Conservation (phyloP, 1,140 invertebrate genomes). For the Muscidifurax raptorellus region DNA sequence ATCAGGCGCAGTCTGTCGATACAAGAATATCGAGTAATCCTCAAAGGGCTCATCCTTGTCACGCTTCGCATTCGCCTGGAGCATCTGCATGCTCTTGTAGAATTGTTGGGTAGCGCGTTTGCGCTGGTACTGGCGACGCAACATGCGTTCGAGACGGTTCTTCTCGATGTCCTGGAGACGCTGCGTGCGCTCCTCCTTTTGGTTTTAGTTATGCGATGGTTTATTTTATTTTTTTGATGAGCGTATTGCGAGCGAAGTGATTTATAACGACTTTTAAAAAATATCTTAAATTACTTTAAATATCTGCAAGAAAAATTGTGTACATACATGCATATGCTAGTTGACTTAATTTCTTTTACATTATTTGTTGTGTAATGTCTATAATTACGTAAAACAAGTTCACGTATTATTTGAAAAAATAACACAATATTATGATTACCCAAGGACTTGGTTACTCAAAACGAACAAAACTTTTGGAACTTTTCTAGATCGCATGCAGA, state of each 20-base stretch:
- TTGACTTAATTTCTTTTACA: background rate
- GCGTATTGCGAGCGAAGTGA: background rate
- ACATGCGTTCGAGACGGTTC: conserved; percentile 81
- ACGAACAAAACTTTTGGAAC: background rate
- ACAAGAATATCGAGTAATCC: conserved; percentile 85
- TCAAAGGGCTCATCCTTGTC: conserved; percentile 80
- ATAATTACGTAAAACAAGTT: too few relatives aligned
- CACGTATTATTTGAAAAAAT: too few relatives aligned
- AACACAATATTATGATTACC: background rate
- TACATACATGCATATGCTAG: background rate
- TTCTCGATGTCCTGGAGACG: conserved; percentile 81
- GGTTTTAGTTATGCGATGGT: background rate
- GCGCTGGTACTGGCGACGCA: conserved; percentile 80
- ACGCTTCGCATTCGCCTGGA: conserved; percentile 80
- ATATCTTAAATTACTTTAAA: background rate
- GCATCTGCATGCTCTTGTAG: conserved; percentile 86
- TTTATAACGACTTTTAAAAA: background rate
- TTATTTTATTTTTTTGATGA: conserved; percentile 6
- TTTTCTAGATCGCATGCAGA: background rate
- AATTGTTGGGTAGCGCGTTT: conserved; percentile 84
- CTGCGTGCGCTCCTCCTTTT: conserved; percentile 81
- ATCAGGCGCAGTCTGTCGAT: conserved; percentile 83
- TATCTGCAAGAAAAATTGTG: background rate
- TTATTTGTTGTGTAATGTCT: background rate
- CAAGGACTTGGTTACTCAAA: background rate